phyloP scores from a whole-genome alignment of 1,140 invertebrate genomes.

The Nilaparvata lugens region DNA sequence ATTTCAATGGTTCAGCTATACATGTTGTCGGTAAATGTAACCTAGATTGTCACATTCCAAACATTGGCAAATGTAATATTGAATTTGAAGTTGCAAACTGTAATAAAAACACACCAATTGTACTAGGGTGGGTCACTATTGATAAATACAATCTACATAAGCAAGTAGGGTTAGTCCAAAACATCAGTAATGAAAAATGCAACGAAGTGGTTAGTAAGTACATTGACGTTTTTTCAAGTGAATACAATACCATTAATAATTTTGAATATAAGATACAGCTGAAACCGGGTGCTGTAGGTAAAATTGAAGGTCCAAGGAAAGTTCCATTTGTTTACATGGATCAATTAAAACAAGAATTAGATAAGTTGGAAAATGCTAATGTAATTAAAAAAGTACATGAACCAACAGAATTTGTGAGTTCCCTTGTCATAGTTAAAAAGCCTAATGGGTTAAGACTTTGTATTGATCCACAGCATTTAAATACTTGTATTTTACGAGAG shows the following conservation, averaged over 20 bases:
- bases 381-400: not conserved
- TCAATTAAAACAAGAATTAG: not conserved
- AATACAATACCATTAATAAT: not conserved
- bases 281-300: not conserved
- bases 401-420: not conserved
- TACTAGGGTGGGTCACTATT: no score
- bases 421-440: not conserved
- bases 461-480: conserved; percentile 5
- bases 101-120: no score
- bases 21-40: no score
- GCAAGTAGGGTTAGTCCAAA: not conserved
- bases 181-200: not conserved
- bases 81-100: no score
- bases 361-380: not conserved
- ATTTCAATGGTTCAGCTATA: no score
- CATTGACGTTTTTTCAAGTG: not conserved
- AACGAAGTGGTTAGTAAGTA: not conserved
- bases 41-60: no score
- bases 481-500: not conserved
- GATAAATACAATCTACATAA: not conserved
- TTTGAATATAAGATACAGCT: not conserved
- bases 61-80: no score
- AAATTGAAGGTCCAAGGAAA: not conserved
- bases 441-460: not conserved
- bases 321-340: not conserved